Base-by-base conservation (phyloP, 2,888 invertebrate species). In the Lasioglossum figueresi region DNA sequence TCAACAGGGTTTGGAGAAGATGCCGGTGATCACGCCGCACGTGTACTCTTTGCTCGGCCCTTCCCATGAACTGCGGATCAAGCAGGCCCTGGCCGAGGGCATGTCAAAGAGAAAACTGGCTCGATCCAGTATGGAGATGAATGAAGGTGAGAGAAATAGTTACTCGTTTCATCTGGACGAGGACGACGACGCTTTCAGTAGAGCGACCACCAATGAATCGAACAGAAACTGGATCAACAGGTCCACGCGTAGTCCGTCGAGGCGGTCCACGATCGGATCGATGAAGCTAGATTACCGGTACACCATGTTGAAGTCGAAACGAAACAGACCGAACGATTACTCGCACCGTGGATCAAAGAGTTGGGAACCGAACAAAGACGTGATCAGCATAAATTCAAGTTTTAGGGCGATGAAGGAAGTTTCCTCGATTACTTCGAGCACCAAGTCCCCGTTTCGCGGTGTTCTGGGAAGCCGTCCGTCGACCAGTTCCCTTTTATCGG, bases 41-140 rank as follows among this genome's bases (percentile, higher is more conserved):
- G 89, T 91, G 76, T 91, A 88, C 63, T 88, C 92, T 10, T 34
- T 92, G 5, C 87, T 92, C 16, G 88, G 90, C 43, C 88, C 91
- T 23, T 91, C 91, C 43, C 91, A 90, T 66, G 92, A 92, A 56
- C 76, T 89, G n/a, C 81, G 84, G 71, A 87, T 91, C 27, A 91
- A 88, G 48, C 89, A 82, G 23, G 90, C 89, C 1, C 79, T 88
- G 10, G 88, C 88, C 27, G 88, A 90, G 45, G 84, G 88, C 34
- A 52, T 77, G 12, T 56, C 27, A 4, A 72, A 70, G 5, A 86
- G 80, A n/a, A 80, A 52, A 52, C 59, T 73, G 14, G 43, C 27
- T 43, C 78, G 56, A 10, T 85, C 80, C 14, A 84, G 45, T 23
- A 37, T 71, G 31, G 87, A 84, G 19, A 2, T 73, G 31, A 72